phyloP scores from a whole-genome alignment of 1,140 invertebrate species.

The Maniola jurtina region DNA sequence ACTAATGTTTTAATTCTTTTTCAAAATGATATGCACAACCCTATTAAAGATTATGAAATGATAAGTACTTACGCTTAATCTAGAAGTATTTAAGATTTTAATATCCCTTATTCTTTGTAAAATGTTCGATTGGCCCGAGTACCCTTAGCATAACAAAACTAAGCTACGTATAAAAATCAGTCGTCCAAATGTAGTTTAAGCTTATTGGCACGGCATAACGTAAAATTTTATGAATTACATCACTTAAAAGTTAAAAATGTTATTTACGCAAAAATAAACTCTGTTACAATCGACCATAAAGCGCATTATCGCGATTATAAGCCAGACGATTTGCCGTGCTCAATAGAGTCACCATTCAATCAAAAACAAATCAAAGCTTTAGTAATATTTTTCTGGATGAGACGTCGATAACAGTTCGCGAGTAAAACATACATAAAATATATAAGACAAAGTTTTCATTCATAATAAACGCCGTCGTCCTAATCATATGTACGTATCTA shows the following conservation, averaged over 20 bases:
- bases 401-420: slow-evolving; percentile 38
- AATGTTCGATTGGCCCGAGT: slow-evolving; percentile 39
- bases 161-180: slow-evolving; percentile 32
- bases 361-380: slow-evolving; percentile 77
- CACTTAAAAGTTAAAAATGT: slow-evolving; percentile 19
- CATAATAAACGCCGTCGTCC: slow-evolving; percentile 30
- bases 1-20: slow-evolving; percentile 14
- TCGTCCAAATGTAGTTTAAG: slow-evolving; percentile 33
- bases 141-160: slow-evolving; percentile 52
- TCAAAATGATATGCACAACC: slow-evolving; percentile 64
- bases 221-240: slow-evolving; percentile 20
- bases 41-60: slow-evolving; percentile 56
- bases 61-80: slow-evolving; percentile 34
- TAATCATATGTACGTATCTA: slow-evolving; percentile 35
- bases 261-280: slow-evolving; percentile 28
- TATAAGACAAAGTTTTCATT: slow-evolving; percentile 29
- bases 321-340: slow-evolving; percentile 31
- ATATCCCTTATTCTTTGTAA: not conserved
- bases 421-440: slow-evolving; percentile 30
- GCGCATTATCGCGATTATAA: slow-evolving; percentile 17
- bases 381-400: slow-evolving; percentile 49
- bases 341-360: slow-evolving; percentile 57
- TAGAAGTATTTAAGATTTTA: slow-evolving; percentile 22
- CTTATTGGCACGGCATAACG: slow-evolving; percentile 30
- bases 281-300: slow-evolving; percentile 24